Conservation (phyloP, 2,888 invertebrate genomes). For the Drosophila emarginata region DNA sequence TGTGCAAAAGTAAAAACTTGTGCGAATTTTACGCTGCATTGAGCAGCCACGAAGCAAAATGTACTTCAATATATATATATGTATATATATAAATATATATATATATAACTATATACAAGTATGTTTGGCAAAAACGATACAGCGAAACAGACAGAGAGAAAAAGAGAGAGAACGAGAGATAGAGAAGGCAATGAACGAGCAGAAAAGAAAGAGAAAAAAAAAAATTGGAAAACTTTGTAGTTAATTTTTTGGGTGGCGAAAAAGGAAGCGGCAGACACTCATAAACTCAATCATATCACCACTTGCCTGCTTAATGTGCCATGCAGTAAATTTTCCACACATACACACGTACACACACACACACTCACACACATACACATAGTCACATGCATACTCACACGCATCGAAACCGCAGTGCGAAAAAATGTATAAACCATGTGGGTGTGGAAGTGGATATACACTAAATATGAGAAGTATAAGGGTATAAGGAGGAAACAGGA, state of each 20-base stretch:
- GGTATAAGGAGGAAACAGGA: not conserved
- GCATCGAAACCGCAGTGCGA: constrained; percentile 50
- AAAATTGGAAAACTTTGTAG: constrained; percentile 38
- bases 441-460: constrained; percentile 27
- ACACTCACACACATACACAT: constrained; percentile 32
- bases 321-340: constrained; percentile 68
- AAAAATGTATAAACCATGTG: constrained; percentile 53
- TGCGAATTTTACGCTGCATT: constrained; percentile 61
- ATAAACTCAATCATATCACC: constrained; percentile 76
- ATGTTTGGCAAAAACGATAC: not conserved
- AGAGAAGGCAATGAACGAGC: not conserved
- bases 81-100: not conserved
- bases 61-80: constrained; percentile 6
- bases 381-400: constrained; percentile 25
- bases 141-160: not conserved
- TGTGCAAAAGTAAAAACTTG: constrained; percentile 56
- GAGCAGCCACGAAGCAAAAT: constrained; percentile 40
- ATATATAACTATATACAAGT: constrained; percentile 1
- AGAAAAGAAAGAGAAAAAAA: not conserved
- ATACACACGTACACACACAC: constrained; percentile 2
- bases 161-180: not conserved
- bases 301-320: constrained; percentile 76
- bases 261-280: constrained; percentile 60
- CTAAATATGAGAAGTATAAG: constrained; percentile 1
- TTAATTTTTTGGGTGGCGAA: constrained; percentile 63